Conservation (phyloP, 2,113 vertebrate genomes). For the Muscicapa adusta region DNA sequence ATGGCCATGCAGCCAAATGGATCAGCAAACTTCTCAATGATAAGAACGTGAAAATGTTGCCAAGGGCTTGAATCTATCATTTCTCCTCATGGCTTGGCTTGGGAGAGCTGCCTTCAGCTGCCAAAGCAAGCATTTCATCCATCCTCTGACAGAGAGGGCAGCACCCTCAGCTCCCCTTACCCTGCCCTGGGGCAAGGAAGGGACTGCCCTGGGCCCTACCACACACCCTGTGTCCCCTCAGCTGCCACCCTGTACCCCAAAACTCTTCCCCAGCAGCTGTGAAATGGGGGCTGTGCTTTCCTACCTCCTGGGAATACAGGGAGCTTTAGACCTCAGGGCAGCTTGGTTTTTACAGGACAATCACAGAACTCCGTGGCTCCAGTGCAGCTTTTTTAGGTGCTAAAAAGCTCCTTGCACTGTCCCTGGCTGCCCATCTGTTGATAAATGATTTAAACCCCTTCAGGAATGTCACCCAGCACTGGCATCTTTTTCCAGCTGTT, state of each 20-base stretch:
- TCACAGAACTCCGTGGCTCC: neutral
- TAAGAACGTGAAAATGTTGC: neutral
- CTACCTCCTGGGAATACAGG: neutral
- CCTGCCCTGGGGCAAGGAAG: neutral
- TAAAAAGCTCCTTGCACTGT: neutral
- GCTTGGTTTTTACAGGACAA: neutral
- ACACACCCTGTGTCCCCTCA: neutral
- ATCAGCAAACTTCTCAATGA: neutral
- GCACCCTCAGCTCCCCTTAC: rapidly evolving
- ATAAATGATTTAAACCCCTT: neutral
- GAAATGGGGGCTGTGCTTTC: neutral
- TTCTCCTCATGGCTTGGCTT: neutral
- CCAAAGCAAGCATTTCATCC: neutral
- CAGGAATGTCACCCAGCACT: neutral
- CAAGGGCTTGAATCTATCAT: neutral
- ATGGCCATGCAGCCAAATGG: neutral
- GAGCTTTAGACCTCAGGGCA: neutral
- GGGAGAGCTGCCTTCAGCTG: neutral
- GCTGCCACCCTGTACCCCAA: neutral
- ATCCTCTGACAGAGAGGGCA: neutral
- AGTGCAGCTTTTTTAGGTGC: too few relatives aligned
- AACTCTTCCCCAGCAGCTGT: neutral
- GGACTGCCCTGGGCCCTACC: neutral
- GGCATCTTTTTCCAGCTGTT: neutral
- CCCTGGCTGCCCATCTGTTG: neutral